Base-by-base conservation (phyloP, 2,888 invertebrate species). In the Xanthia togata region DNA sequence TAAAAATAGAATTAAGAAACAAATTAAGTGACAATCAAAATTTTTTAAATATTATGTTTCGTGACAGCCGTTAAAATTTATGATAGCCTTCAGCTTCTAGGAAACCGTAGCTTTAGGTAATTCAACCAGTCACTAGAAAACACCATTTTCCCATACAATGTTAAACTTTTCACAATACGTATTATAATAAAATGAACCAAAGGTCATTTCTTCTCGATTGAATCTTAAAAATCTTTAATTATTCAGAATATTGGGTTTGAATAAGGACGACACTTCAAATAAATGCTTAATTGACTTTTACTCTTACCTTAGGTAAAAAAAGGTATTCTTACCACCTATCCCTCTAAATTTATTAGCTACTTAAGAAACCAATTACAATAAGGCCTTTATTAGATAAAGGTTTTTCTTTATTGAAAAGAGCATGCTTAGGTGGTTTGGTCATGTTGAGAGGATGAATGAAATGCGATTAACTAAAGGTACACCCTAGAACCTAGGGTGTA, bases 241-340 rank as follows among this genome's bases (percentile, higher is more conserved):
- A 78, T 17, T 47, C 35, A 31, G 26, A 47, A 26, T 65, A 65
- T 78, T 65, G 68, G 2, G 47, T 38, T 14, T 78, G 57, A 76
- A 69, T 69, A 57, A 57, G 55, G 35, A 47, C 41, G 35, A 23
- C 38, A 12, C 17, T 47, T 57, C 26, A 57, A 68, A 79, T 55
- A 69, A 79, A 78, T 26, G 35, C 53, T 17, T 71, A 50, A 53
- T 20, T 77, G 23, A 55, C 38, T 78, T 44, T 76, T 23, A 26
- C 2, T 50, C n/a, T 53, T 60, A 47, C 17, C 38, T 12, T 14
- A 6, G 9, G 4, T 4, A 41, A 12, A 53, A 62, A 77, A 62
- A 38, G 75, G 0, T 50, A 14, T 50, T 31, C 1, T 20, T 20
- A 9, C 1, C 26, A 38, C 47, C 14, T 47, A 17, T 17, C 4